These are phyloP conservation scores for Lophochroa leadbeateri DNA, from an alignment of 2,113 vertebrate species.

Conservation along the genomic window DNA sequence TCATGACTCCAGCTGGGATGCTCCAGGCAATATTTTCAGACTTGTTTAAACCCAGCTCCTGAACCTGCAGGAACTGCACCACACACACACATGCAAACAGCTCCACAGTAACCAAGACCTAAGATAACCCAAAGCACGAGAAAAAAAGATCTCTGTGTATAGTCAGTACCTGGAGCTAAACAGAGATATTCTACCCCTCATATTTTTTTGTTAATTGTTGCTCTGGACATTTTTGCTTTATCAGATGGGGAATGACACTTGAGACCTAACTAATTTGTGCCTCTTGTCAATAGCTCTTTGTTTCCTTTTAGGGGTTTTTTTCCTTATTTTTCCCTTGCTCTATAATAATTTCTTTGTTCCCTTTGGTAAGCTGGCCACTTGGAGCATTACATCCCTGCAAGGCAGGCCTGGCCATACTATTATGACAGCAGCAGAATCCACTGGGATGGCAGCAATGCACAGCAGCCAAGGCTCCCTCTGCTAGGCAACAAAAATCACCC, in stretches of 20 bases:
- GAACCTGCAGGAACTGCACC: fast-evolving
- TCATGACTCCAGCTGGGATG: too few relatives aligned
- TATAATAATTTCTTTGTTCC: constrained; percentile 45
- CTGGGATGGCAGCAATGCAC: not conserved
- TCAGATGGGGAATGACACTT: constrained; percentile 52
- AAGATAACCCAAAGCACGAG: not conserved
- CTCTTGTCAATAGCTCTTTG: constrained; percentile 55
- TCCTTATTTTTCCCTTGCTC: not conserved
- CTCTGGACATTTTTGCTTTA: constrained; percentile 59
- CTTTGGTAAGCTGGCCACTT: not conserved
- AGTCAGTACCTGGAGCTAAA: not conserved
- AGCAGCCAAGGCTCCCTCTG: not conserved
- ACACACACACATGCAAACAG: not conserved
- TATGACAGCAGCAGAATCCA: not conserved
- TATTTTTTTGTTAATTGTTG: constrained; percentile 5
- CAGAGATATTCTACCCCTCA: not conserved
- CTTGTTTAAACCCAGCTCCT: too few relatives aligned
- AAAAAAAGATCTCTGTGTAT: not conserved
- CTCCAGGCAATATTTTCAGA: too few relatives aligned
- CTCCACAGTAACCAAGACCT: not conserved
- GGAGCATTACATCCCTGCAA: not conserved
- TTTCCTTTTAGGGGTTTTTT: not conserved
- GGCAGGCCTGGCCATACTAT: not conserved
- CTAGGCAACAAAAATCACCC: not conserved
- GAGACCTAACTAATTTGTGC: constrained; percentile 20